These are phyloP conservation scores for Ypsolopha sequella DNA, from an alignment of 2,888 invertebrate species.

Conservation along the genomic window DNA sequence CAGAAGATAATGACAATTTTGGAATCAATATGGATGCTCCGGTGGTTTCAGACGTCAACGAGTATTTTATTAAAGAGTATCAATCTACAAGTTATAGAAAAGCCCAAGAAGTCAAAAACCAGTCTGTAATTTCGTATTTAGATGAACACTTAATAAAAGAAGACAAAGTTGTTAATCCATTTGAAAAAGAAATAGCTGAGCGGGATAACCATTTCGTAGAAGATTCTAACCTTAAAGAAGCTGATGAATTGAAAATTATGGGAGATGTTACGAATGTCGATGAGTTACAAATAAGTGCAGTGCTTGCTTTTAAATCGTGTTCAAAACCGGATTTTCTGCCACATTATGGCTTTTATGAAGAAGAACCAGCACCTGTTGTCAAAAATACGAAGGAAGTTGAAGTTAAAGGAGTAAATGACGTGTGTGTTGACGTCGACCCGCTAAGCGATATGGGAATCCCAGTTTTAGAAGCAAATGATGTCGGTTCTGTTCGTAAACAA, in stretches of 20 bases:
- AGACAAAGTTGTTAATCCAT: conserved; percentile 10
- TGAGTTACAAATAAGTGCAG: conserved; percentile 20
- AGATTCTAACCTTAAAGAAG: conserved; percentile 21
- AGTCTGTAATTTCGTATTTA: conserved; percentile 49
- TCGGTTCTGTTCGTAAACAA: conserved; percentile 76
- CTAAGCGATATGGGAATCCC: conserved; percentile 66
- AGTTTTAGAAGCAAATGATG: conserved; percentile 75
- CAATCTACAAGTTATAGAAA: conserved; percentile 10
- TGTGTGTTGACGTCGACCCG: conserved; percentile 74
- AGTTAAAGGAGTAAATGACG: conserved; percentile 46
- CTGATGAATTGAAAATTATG: conserved; percentile 18
- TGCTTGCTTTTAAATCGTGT: conserved; percentile 34
- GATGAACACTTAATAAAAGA: conserved; percentile 61
- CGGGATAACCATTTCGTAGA: conserved; percentile 44
- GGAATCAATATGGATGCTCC: conserved; percentile 42
- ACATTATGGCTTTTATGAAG: conserved; percentile 43
- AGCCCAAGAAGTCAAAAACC: conserved; percentile 40
- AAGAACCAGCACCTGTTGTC: conserved; percentile 20
- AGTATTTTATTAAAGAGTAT: conserved; percentile 43
- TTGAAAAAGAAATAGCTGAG: conserved; percentile 12
- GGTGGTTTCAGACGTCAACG: conserved; percentile 60
- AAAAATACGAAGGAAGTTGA: conserved; percentile 27
- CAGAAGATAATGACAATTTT: conserved; percentile 22
- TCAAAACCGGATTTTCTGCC: conserved; percentile 48
- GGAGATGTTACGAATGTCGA: conserved; percentile 27